These are phyloP conservation scores for Ennomos erosarius DNA, from an alignment of 2,888 invertebrate species.

Conservation along the genomic window DNA sequence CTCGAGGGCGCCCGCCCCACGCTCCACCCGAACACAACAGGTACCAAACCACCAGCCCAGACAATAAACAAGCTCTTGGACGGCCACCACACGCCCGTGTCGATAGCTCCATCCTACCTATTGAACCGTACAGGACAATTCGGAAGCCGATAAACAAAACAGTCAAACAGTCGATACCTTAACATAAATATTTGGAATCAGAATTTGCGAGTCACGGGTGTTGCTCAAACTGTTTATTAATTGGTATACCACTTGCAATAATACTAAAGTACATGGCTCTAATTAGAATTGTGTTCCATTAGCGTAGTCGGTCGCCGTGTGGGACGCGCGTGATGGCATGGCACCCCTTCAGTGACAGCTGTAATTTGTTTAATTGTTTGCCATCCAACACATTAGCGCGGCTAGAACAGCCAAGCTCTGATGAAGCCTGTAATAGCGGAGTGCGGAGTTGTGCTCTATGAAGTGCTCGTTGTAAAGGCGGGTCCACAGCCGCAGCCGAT, in stretches of 20 bases:
- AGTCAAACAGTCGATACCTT: slow-evolving; percentile 21
- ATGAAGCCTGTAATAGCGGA: slow-evolving; percentile 19
- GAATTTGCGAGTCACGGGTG: slow-evolving; percentile 26
- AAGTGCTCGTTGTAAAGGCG: slow-evolving; percentile 64
- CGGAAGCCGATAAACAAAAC: slow-evolving; percentile 15
- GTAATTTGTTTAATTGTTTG: slow-evolving; percentile 35
- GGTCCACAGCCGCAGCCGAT: slow-evolving; percentile 63
- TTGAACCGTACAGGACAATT: background rate
- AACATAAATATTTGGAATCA: slow-evolving; percentile 29
- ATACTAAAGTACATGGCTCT: slow-evolving; percentile 50
- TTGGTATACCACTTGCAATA: slow-evolving; percentile 47
- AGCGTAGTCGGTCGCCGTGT: slow-evolving; percentile 33
- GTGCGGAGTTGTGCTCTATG: slow-evolving; percentile 53
- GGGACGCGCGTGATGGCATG: slow-evolving; percentile 18
- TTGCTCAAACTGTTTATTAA: slow-evolving; percentile 40
- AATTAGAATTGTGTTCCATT: slow-evolving; percentile 34
- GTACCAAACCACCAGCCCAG: slow-evolving; percentile 9
- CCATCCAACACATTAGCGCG: slow-evolving; percentile 37
- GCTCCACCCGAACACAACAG: slow-evolving; percentile 14
- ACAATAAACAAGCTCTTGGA: slow-evolving; percentile 44
- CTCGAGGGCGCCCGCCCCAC: slow-evolving; percentile 27
- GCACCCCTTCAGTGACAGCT: slow-evolving; percentile 29
- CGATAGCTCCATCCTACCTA: slow-evolving; percentile 17
- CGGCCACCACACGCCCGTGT: slow-evolving; percentile 34
- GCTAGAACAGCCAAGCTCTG: slow-evolving; percentile 37